Evolutionary conservation across 2,797 vertebrate genomes (phyloP).

Genomic region (Siniperca undulata): DNA sequence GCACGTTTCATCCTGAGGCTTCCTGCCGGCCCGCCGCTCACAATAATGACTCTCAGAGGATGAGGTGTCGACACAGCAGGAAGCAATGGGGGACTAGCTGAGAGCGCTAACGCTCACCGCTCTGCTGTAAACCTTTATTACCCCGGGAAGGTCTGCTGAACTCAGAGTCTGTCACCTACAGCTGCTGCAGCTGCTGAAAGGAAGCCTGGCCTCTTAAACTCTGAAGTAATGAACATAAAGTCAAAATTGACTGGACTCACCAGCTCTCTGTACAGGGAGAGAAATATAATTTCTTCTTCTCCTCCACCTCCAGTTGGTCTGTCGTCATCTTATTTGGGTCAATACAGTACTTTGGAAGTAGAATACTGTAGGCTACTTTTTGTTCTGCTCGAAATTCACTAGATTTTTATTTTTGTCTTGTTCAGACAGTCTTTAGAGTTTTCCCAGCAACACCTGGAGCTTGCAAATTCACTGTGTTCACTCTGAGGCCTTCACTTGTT

Average conservation of each 20-base stretch:
- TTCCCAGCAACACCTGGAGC: conserved; percentile 5
- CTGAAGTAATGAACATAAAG: neutral
- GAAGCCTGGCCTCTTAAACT: neutral
- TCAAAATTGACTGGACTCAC: neutral
- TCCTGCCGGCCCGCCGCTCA: conserved; percentile 3
- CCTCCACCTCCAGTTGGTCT: neutral
- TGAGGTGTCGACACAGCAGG: neutral
- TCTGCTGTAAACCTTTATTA: conserved; percentile 29
- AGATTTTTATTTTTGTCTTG: neutral
- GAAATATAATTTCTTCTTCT: neutral
- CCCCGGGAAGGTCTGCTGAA: neutral
- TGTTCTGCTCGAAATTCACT: neutral
- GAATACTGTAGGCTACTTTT: neutral
- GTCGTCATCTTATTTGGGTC: neutral
- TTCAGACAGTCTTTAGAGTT: neutral
- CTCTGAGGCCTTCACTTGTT: neutral
- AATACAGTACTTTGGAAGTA: neutral
- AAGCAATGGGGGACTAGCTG: conserved; percentile 3
- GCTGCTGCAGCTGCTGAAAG: neutral
- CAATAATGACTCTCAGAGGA: conserved; percentile 53
- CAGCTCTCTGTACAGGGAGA: neutral
- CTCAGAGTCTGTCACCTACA: neutral
- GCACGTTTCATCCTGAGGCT: conserved; percentile 14
- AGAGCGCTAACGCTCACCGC: conserved; percentile 23
- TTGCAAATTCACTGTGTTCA: neutral